Percentiles rank a stretch among this genome's conserved stretches.
These are phyloP conservation scores for Corythaeola cristata DNA, from an alignment of 2,113 vertebrate genomes.

Conservation along the genomic window DNA sequence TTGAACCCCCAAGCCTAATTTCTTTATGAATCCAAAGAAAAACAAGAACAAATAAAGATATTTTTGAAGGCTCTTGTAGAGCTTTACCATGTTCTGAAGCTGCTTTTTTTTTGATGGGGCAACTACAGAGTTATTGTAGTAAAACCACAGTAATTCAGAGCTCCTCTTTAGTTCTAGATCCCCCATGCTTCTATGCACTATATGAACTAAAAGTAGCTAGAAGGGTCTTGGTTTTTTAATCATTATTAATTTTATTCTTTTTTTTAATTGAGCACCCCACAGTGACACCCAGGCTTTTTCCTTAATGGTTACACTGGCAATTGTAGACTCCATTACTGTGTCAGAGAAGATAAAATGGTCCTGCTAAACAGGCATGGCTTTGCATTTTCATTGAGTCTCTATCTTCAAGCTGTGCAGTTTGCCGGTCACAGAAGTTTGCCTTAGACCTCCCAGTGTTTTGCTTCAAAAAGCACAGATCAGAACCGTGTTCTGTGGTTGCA, in stretches of 20 bases:
- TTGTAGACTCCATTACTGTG: neutral
- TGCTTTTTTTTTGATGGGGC: neutral
- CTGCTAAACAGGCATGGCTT: neutral
- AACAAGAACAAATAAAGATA: neutral
- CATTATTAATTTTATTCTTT: neutral
- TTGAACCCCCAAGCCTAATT: neutral
- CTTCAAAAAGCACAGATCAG: conserved; percentile 6
- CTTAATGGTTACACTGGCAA: neutral
- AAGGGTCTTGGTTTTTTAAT: neutral
- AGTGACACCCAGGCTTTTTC: neutral
- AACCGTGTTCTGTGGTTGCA: neutral
- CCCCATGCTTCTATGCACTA: neutral
- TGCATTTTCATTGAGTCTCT: neutral
- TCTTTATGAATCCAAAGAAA: neutral
- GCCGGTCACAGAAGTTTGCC: neutral
- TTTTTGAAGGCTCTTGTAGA: neutral
- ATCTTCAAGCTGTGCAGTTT: neutral
- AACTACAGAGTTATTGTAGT: neutral
- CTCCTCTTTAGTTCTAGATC: neutral
- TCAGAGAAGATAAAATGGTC: neutral
- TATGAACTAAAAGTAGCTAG: neutral
- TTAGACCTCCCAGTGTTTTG: conserved; percentile 12
- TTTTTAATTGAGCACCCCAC: neutral
- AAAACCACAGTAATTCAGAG: neutral
- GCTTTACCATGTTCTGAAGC: neutral